Conservation (phyloP, 2,888 invertebrate genomes). For the Nemotelus pantherinus region DNA sequence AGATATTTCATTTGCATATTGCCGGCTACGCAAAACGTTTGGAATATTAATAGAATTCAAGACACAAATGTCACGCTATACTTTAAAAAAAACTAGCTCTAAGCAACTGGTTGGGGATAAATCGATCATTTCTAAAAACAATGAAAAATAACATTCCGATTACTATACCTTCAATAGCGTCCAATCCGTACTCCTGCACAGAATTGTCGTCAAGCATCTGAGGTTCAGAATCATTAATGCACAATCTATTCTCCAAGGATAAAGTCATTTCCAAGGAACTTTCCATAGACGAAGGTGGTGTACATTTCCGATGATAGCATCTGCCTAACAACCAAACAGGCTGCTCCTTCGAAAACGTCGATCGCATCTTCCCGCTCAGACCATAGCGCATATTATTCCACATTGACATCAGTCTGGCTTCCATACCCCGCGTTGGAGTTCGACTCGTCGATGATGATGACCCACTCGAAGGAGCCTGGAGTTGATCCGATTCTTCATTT, state of each 20-base stretch:
- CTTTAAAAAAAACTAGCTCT: no score
- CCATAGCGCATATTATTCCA: slow-evolving; percentile 94
- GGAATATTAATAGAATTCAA: no score
- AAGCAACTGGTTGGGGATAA: no score
- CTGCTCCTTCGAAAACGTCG: slow-evolving; percentile 83
- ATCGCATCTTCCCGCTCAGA: slow-evolving; percentile 82
- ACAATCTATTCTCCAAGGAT: slow-evolving; percentile 52
- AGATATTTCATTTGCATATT: no score
- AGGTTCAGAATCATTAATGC: slow-evolving; percentile 11
- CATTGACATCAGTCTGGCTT: slow-evolving; percentile 84
- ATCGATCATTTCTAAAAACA: no score
- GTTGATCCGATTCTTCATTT: slow-evolving; percentile 45
- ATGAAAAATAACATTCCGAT: background rate
- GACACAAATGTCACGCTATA: no score
- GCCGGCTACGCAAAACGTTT: no score
- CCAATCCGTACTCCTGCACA: slow-evolving; percentile 67
- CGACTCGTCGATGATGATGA: slow-evolving; percentile 59
- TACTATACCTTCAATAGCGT: slow-evolving; percentile 58
- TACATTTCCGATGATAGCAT: slow-evolving; percentile 80
- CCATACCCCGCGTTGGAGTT: slow-evolving; percentile 72
- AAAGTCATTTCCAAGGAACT: slow-evolving; percentile 61
- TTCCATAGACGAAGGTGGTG: slow-evolving; percentile 68
- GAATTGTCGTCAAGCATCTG: slow-evolving; percentile 58
- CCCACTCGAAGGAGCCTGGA: slow-evolving; percentile 49
- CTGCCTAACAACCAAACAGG: slow-evolving; percentile 87